Evolutionary conservation across 2,113 vertebrate species (phyloP).

Genomic region (Otus sunia): DNA sequence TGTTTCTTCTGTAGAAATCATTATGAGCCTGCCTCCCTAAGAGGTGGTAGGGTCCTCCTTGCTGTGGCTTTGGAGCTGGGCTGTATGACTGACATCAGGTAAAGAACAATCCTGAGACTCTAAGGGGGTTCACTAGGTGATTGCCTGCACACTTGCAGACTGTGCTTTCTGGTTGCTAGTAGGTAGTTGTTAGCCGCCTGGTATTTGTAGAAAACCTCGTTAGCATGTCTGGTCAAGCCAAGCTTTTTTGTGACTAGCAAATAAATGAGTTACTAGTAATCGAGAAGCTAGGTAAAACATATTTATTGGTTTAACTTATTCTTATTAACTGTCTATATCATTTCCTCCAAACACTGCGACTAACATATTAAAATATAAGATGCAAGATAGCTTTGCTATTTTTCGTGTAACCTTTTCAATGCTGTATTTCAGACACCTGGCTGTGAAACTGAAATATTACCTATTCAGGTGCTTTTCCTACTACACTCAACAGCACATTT

Average conservation of each 20-base stretch:
- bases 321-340: accelerated
- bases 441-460: not conserved
- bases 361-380: not conserved
- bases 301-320: not conserved
- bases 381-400: not conserved
- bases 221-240: not conserved
- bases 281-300: not conserved
- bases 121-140: not conserved
- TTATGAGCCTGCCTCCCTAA: not conserved
- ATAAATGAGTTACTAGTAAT: not conserved
- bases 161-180: not conserved
- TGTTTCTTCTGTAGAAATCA: not conserved
- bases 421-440: not conserved
- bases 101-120: not conserved
- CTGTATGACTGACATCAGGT: not conserved
- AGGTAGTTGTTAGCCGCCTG: not conserved
- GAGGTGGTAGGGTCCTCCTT: not conserved
- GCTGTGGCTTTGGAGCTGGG: not conserved
- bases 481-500: not conserved
- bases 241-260: not conserved
- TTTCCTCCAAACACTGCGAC: not conserved
- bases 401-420: not conserved
- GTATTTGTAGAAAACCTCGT: not conserved
- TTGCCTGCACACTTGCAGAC: not conserved
- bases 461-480: not conserved